Evolutionary conservation across 2,888 invertebrate species (phyloP), one percentile per base, ranked within the genome.

Genomic region (Stenchaetothrips biformis): DNA sequence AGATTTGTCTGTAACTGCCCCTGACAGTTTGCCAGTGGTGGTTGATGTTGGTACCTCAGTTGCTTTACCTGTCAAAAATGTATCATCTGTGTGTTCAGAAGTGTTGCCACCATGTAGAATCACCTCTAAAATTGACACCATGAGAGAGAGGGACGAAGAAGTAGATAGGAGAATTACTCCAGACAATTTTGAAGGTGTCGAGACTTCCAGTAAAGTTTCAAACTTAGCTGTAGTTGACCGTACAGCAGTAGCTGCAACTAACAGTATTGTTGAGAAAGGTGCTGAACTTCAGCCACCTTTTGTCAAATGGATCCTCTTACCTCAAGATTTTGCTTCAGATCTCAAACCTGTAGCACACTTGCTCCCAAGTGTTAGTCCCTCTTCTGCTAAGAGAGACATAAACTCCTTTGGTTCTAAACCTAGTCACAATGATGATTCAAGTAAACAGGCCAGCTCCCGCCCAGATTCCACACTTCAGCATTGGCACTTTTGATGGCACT

Each of bases 401-500:
- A 25, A 74, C 25, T 25, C 67, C 8, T 11, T 2, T 74, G 25
- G 25, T 74, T n/a, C 25, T 9, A 74, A 74, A 25, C 11, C 25
- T 74, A 74, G 67, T 74, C 67, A 74, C 11, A 25, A 25, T 74
- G 25, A 25, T 74, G 67, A 74, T 7, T 21, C 25, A 0, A 74
- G 67, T 21, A 25, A 74, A n/a, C 67, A 74, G 25, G 18, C 18
- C 16, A 74, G 25, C 4, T 7, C 25, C 67, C 25, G 67, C 67
- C 7, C 67, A 25, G 25, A 74, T 74, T 25, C 25, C 21, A 74
- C n/a, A 74, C 67, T 74, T 74, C 25, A 74, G 11, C 67, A 8
- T 74, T 74, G 67, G 67, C 67, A 74, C 25, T 74, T 74, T 74
- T 74, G 67, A 74, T 74, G 2, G 37, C 11, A 74, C 21, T 74